Conservation (phyloP, 1,140 invertebrate species). For the Bemisia tabaci region DNA sequence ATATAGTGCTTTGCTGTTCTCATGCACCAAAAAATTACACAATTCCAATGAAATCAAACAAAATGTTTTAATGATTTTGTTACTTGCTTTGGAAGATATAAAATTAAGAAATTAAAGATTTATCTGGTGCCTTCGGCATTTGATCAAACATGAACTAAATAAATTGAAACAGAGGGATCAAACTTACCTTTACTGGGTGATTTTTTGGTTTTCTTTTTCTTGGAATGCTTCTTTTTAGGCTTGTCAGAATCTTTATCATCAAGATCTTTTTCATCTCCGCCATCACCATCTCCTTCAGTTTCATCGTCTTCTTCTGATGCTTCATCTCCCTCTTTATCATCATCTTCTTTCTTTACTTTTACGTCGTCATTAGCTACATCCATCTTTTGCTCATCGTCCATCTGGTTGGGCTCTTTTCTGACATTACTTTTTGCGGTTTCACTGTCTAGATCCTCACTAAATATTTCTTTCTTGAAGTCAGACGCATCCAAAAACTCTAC, state of each 20-base stretch:
- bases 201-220: conserved; percentile 20
- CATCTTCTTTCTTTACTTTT: conserved; percentile 3
- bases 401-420: conserved; percentile 1
- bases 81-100: too few species aligned
- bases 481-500: neutral
- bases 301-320: conserved; percentile 6
- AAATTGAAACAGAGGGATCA: too few species aligned
- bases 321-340: conserved; percentile 2
- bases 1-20: too few species aligned
- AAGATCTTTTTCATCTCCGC: conserved; percentile 14
- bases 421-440: neutral
- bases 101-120: too few species aligned
- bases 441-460: neutral
- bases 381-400: neutral
- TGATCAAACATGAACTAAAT: too few species aligned
- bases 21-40: too few species aligned
- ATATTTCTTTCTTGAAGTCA: neutral
- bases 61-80: too few species aligned
- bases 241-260: conserved; percentile 21
- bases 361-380: conserved; percentile 2
- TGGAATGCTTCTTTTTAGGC: conserved; percentile 13
- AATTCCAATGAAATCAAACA: too few species aligned
- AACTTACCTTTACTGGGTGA: conserved; percentile 23
- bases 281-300: conserved; percentile 4
- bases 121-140: too few species aligned